These are phyloP conservation scores for Piaya cayana DNA, from an alignment of 2,113 vertebrate genomes.

Conservation along the genomic window DNA sequence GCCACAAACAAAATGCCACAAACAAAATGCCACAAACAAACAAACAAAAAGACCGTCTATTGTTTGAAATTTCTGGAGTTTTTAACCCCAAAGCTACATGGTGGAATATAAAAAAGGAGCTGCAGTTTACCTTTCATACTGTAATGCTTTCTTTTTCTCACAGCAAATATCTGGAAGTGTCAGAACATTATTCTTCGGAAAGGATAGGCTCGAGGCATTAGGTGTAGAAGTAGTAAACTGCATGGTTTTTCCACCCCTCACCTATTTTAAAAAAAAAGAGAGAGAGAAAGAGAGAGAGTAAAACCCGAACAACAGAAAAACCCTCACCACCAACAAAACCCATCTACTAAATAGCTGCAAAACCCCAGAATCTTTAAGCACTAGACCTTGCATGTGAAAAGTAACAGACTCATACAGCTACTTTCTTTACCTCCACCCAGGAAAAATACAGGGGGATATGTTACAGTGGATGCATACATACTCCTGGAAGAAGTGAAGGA, in stretches of 20 bases:
- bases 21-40: not conserved
- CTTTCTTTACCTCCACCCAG: not conserved
- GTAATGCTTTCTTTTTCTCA: not conserved
- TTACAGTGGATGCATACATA: not conserved
- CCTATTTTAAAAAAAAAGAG: not conserved
- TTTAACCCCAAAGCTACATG: not conserved
- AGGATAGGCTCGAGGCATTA: not conserved
- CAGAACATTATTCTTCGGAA: not conserved
- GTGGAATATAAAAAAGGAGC: not conserved
- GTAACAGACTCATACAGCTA: not conserved
- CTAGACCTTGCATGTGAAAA: not conserved
- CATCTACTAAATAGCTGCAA: not conserved
- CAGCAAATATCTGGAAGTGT: not conserved
- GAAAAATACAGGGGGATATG: not conserved
- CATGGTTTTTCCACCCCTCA: not conserved
- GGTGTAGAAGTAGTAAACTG: not conserved
- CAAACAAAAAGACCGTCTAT: not conserved
- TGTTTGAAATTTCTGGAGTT: not conserved
- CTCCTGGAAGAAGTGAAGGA: not conserved
- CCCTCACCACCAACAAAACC: not conserved
- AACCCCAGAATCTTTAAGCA: not conserved
- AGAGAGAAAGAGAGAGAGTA: not conserved
- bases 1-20: too few relatives aligned
- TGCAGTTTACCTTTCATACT: not conserved
- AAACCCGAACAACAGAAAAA: not conserved